Conservation (phyloP, 2,888 invertebrate genomes). For the Acronicta leporina region DNA sequence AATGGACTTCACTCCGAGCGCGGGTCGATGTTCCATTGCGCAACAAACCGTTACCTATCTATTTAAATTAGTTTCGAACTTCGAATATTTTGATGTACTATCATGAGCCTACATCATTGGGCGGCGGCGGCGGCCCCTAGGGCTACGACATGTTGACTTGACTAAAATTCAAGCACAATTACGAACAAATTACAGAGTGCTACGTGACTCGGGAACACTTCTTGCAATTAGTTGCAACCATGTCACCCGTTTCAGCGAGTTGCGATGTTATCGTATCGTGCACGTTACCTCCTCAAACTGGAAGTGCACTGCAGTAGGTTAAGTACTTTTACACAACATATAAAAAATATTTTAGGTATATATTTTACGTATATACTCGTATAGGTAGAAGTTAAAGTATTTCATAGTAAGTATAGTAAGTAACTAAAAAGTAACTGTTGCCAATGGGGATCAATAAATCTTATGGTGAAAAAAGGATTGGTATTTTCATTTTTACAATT, state of each 20-base stretch:
- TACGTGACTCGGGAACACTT: conserved; percentile 73
- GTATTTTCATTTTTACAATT: too few relatives aligned
- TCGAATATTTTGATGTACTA: conserved; percentile 77
- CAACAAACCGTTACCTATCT: conserved; percentile 84
- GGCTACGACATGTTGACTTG: conserved; percentile 65
- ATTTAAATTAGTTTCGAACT: conserved; percentile 84
- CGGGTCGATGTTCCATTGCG: conserved; percentile 84
- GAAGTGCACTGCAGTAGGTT: conserved; percentile 6
- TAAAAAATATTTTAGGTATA: too few relatives aligned
- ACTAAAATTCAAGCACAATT: conserved; percentile 66
- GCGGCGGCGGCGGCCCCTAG: conserved; percentile 50
- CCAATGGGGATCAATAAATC: too few relatives aligned
- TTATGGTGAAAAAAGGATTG: too few relatives aligned
- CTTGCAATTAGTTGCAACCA: conserved; percentile 56
- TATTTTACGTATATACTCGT: too few relatives aligned
- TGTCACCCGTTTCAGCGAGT: conserved; percentile 63
- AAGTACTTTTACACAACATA: neutral
- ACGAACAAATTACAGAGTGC: conserved; percentile 69
- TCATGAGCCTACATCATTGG: conserved; percentile 50
- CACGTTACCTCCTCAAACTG: conserved; percentile 19
- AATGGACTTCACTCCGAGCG: conserved; percentile 71
- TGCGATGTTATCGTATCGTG: conserved; percentile 55
- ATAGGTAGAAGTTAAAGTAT: too few relatives aligned
- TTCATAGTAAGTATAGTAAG: too few relatives aligned
- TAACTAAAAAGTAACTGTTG: too few relatives aligned